Base-by-base conservation (phyloP, 2,113 vertebrate species). In the Pycnonotus jocosus region DNA sequence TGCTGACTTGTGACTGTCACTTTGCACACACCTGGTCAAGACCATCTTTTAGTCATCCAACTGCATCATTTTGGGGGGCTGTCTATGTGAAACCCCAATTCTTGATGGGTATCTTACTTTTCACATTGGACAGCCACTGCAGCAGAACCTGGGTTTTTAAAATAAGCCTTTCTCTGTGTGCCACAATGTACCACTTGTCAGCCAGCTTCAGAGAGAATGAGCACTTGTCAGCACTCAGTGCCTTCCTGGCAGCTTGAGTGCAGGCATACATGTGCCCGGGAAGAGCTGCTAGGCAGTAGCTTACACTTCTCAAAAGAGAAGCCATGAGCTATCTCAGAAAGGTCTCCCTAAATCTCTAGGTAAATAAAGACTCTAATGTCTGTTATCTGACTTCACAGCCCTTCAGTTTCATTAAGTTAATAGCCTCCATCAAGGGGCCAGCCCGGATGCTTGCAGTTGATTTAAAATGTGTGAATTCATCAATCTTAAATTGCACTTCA, bases 391-490 rank as follows among this genome's bases (percentile, higher is more conserved):
- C 92, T 96, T 95, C 81, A 77, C 90, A 96, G 94, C 68, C 82
- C 81, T 92, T 95, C 92, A 86, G 88, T 94, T 96, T 96, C 95
- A 96, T 96, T 96, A 93, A 83, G 88, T 94, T 97, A 96, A 96
- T 96, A 96, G 95, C 88, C 82, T 86, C 58, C 61, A 92, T 86
- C 86, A 95, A 92, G 88, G 76, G 95, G 80, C 76, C 69, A 90
- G 82, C 69, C 66, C 6, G n/a, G 96, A 93, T 88, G 88, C 94
- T 88, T 83, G 82, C 65, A 72, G 88, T 88, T 96, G 95, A 96
- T 96, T 96, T 97, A 94, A 94, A 96, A 90, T 76, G 88, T 94
- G 90, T 88, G 88, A 96, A 96, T 88, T 96, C 93, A 96, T 96
- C 90, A 95, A 35, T 96, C 88, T 96, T 81, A 90, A 92, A 96